Base-by-base conservation (phyloP, 2,888 invertebrate species). In the Macaria liturata region DNA sequence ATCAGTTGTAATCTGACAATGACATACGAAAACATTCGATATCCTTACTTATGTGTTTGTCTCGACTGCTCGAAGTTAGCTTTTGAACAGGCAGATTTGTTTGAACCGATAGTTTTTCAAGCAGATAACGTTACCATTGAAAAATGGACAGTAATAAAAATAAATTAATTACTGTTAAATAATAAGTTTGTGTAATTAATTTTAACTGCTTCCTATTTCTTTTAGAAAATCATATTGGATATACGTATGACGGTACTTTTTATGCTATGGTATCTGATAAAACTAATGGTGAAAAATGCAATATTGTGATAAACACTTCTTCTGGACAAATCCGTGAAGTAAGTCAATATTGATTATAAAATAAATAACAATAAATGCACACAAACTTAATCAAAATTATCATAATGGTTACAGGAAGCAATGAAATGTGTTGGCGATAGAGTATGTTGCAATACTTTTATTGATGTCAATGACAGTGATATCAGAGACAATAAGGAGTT, bases 161-260 rank as follows among this genome's bases (percentile, higher is more conserved):
- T 4, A 34, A 34, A 34, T 4, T 34, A 34, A 4, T 4, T 34
- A 4, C 4, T 4, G 6, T 34, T 34, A 34, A 34, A 34, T 34
- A 4, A 34, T 34, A 34, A 4, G 6, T 4, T 6, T 34, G 34
- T 4, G 6, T 34, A 4, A 4, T 4, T 6, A 34, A 4, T 34
- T 4, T 34, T 4, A 34, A 34, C 4, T 34, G 34, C 6, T 4
- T 34, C 4, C 6, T 34, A 34, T 34, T 34, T 46, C 46, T 43
- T 46, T 4, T 30, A 61, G 61, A 54, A 51, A 54, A 57, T 7
- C 50, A 57, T 9, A 57, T 61, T 37, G 55, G 55, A 4, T 52
- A 54, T 40, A 51, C 54, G 1, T 40, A 51, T 37, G 47, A 56
- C n/a, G 30, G 9, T 9, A 7, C 43, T 0, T 59, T 62, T 49